These are phyloP conservation scores for Arctocebus calabarensis DNA, from an alignment of 2,797 vertebrate species.

Conservation along the genomic window DNA sequence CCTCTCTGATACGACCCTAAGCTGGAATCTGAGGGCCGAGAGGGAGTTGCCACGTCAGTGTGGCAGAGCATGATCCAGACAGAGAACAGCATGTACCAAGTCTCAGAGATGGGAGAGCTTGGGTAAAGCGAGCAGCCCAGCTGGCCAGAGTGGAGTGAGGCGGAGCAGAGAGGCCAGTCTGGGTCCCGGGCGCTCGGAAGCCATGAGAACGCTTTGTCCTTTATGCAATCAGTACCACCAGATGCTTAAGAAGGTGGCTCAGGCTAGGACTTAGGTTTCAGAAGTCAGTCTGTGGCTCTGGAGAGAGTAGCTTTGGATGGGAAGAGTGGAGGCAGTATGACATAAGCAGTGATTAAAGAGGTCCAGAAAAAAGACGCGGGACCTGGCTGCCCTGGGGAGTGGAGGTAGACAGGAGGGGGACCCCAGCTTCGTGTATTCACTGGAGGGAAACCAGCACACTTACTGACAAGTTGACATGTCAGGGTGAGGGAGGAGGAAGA, in stretches of 20 bases:
- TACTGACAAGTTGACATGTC: neutral
- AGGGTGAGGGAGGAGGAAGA: neutral
- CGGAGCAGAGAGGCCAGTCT: neutral
- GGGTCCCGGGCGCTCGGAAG: neutral
- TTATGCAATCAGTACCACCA: neutral
- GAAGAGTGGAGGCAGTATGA: neutral
- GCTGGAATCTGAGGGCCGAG: neutral
- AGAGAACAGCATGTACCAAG: neutral
- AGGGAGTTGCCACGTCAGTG: neutral
- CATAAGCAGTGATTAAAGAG: neutral
- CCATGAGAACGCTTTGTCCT: neutral
- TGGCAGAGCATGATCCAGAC: neutral
- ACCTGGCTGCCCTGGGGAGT: too few relatives aligned
- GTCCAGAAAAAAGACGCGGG: rapidly evolving
- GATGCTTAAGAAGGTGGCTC: neutral
- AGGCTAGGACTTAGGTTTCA: neutral
- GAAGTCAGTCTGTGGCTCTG: neutral
- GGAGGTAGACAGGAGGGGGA: neutral
- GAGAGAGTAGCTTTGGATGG: neutral
- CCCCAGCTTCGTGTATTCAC: neutral
- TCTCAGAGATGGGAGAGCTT: neutral
- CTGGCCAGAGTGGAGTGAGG: neutral
- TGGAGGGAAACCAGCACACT: neutral
- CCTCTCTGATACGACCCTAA: neutral
- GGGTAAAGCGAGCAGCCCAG: neutral